phyloP scores from a whole-genome alignment of 2,797 vertebrate genomes.

The Sebastes steindachneri region DNA sequence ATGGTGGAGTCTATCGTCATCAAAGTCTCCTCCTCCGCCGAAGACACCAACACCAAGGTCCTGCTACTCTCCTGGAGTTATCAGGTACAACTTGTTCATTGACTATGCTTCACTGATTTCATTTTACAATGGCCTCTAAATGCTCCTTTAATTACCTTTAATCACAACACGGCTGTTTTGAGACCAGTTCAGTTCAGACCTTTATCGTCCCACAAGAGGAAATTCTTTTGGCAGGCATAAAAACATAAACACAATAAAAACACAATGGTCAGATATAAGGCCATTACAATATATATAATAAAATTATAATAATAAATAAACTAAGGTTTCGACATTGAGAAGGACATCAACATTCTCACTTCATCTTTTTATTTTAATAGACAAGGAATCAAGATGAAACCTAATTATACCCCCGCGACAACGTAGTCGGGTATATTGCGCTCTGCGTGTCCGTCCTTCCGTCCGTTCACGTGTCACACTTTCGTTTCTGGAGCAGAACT shows the following conservation, averaged over 20 bases:
- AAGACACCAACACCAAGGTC: slow-evolving; percentile 91
- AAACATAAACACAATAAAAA: neutral
- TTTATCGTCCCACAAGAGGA: no score
- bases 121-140: neutral
- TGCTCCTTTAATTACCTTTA: neutral
- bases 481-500: no score
- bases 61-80: slow-evolving; percentile 98
- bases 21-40: slow-evolving; percentile 91
- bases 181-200: no score
- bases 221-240: neutral
- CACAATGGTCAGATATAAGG: neutral
- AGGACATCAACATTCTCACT: neutral
- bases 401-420: neutral
- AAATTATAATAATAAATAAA: neutral
- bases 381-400: neutral
- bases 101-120: neutral
- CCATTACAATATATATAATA: neutral
- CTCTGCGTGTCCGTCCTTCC: no score
- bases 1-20: slow-evolving; percentile 97
- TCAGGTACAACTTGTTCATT: slow-evolving; percentile 83
- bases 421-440: no score
- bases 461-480: no score
- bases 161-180: neutral
- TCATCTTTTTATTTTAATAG: neutral
- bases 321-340: neutral